Evolutionary conservation across 2,888 invertebrate species (phyloP).

Genomic region (Zaprionus lineosus): DNA sequence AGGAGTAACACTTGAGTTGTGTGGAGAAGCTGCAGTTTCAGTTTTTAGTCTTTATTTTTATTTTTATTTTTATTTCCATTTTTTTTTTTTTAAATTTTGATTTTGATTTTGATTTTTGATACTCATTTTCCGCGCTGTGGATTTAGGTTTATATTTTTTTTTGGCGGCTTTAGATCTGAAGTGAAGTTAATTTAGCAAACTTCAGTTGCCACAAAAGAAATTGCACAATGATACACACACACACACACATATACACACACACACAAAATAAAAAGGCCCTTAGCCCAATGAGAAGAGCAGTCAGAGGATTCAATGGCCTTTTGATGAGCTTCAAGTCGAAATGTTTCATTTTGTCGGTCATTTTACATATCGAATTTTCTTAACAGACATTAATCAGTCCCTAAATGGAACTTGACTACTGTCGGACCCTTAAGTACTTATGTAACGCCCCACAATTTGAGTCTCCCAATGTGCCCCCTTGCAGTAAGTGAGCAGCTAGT

Average conservation of each 20-base stretch:
- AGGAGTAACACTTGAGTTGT: constrained; percentile 69
- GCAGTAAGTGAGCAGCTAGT: too few species aligned
- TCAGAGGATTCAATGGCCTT: constrained; percentile 10
- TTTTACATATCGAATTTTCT: constrained; percentile 6
- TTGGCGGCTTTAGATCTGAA: constrained; percentile 65
- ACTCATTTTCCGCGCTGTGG: constrained; percentile 24
- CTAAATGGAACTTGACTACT: not conserved
- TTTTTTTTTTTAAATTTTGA: constrained; percentile 20
- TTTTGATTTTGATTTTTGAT: constrained; percentile 1
- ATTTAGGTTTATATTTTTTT: constrained; percentile 38
- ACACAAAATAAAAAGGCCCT: constrained; percentile 36
- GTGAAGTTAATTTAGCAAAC: constrained; percentile 72
- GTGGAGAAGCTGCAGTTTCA: constrained; percentile 52
- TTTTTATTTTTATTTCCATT: not conserved
- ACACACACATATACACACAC: constrained; percentile 19
- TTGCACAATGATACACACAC: constrained; percentile 45
- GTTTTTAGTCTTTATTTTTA: constrained; percentile 17
- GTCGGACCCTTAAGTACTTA: constrained; percentile 10
- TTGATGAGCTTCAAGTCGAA: constrained; percentile 32
- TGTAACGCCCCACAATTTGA: too few species aligned
- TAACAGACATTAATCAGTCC: constrained; percentile 21
- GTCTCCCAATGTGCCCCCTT: too few species aligned
- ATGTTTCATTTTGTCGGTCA: constrained; percentile 27
- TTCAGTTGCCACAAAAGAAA: constrained; percentile 60
- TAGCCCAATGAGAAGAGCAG: constrained; percentile 13